A percentile compares a stretch with the other conserved stretches of the same genome.
Evolutionary conservation across 2,797 vertebrate genomes (phyloP).

Genomic region (Pogonophryne albipinna): DNA sequence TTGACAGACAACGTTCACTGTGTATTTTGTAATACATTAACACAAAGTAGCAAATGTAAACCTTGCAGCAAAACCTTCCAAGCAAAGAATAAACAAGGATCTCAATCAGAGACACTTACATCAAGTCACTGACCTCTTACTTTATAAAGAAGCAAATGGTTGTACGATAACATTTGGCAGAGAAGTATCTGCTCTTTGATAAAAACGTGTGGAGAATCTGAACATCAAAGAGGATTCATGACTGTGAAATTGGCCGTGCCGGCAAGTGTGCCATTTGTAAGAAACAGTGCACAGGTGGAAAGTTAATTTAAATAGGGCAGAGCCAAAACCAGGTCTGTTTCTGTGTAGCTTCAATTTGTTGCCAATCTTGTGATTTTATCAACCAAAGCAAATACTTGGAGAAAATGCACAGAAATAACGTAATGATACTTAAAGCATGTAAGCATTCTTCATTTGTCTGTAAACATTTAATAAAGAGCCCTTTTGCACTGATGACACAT

Average conservation of each 20-base stretch:
- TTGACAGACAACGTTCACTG: conserved; percentile 1
- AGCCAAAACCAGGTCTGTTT: not conserved
- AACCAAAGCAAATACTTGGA: no score
- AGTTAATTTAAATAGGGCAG: not conserved
- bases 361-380: no score
- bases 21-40: conserved; percentile 9
- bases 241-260: no score
- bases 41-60: not conserved
- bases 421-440: no score
- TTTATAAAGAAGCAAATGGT: not conserved
- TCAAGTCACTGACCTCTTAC: not conserved
- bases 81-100: not conserved
- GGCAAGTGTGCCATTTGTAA: not conserved
- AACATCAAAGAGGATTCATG: not conserved
- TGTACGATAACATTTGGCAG: not conserved
- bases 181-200: no score
- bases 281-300: not conserved
- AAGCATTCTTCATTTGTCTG: not conserved
- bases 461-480: no score
- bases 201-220: not conserved
- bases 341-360: no score
- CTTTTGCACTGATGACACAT: no score
- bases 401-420: no score
- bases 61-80: not conserved
- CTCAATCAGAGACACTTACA: not conserved